Conservation (phyloP, 2,888 invertebrate species). For the Labia minor region DNA sequence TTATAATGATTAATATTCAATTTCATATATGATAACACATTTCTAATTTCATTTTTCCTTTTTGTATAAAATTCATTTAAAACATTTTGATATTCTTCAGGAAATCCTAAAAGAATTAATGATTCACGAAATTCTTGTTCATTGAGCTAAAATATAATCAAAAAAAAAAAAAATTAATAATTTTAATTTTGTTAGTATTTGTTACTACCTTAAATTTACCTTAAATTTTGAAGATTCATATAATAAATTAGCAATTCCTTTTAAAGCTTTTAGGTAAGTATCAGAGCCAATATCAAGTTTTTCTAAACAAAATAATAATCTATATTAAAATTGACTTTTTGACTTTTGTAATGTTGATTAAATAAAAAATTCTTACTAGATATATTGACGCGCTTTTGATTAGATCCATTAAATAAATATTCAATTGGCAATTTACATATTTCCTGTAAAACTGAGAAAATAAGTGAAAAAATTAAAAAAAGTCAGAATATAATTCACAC, state of each 20-base stretch:
- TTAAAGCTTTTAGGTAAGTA: conserved; percentile 51
- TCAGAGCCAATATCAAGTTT: conserved; percentile 46
- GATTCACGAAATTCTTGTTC: conserved; percentile 38
- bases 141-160: conserved; percentile 31
- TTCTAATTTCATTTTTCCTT: conserved; percentile 44
- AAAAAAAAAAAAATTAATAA: conserved; percentile 3
- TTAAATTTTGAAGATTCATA: conserved; percentile 59
- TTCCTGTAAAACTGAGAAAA: conserved; percentile 51
- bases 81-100: conserved; percentile 46
- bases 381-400: conserved; percentile 38
- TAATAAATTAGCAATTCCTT: conserved; percentile 61
- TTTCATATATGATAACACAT: conserved; percentile 39
- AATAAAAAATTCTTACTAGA: not conserved
- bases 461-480: conserved; percentile 23
- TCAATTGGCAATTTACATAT: conserved; percentile 59
- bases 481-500: too few relatives aligned
- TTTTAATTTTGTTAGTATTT: not conserved
- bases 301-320: conserved; percentile 37
- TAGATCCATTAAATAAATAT: conserved; percentile 54
- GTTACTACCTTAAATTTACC: conserved; percentile 34
- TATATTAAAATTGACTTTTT: too few relatives aligned
- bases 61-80: conserved; percentile 48
- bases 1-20: conserved; percentile 40
- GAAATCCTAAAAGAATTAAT: conserved; percentile 45
- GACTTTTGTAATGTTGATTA: too few relatives aligned